Evolutionary conservation across 2,113 vertebrate species (phyloP).

Genomic region (Ovis canadensis): DNA sequence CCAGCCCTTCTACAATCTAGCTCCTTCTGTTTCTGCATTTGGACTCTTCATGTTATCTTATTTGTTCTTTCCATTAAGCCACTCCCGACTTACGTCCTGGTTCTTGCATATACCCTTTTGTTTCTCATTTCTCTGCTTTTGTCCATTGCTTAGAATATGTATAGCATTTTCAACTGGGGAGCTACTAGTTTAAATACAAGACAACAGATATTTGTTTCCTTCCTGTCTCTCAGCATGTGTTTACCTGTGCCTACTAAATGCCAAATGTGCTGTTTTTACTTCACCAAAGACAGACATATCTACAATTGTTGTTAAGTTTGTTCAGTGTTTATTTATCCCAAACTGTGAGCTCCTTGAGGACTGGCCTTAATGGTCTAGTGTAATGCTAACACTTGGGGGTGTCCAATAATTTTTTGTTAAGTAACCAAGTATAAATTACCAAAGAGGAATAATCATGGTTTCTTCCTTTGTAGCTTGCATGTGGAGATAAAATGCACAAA

Average conservation of each 20-base stretch:
- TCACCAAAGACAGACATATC: not conserved
- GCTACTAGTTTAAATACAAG: not conserved
- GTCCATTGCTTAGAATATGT: not conserved
- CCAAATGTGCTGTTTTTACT: not conserved
- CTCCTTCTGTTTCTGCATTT: not conserved
- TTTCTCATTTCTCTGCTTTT: not conserved
- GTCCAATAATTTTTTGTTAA: not conserved
- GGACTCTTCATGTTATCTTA: not conserved
- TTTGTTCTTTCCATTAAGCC: not conserved
- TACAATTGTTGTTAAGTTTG: not conserved
- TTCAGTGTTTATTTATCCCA: not conserved
- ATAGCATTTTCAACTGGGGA: not conserved
- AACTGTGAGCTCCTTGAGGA: not conserved
- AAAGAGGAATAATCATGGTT: not conserved
- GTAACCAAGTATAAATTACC: not conserved
- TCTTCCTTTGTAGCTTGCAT: not conserved
- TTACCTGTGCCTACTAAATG: not conserved
- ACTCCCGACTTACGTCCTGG: fast-evolving
- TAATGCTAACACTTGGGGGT: not conserved
- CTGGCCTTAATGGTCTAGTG: not conserved
- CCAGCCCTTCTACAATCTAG: not conserved
- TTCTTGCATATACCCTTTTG: not conserved
- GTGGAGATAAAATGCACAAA: not conserved
- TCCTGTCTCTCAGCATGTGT: not conserved
- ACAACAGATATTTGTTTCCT: not conserved